phyloP scores from a whole-genome alignment of 2,888 invertebrate genomes.

The Notocelia uddmanniana region DNA sequence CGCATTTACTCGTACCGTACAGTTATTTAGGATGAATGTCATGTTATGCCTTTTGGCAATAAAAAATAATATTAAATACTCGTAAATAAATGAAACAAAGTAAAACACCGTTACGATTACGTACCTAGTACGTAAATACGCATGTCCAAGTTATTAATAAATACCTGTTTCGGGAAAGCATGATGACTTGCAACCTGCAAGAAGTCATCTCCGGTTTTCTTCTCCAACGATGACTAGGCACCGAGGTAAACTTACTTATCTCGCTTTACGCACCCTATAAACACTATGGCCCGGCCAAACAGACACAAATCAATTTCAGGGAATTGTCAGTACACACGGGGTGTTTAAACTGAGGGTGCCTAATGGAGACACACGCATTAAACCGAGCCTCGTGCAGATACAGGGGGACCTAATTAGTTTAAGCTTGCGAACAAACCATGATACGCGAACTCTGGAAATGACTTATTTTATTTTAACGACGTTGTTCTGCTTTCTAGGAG shows the following conservation, averaged over 20 bases:
- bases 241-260: slow-evolving; percentile 38
- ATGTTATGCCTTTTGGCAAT: too few species aligned
- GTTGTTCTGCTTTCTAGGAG: not conserved
- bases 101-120: too few species aligned
- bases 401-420: slow-evolving; percentile 84
- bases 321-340: slow-evolving; percentile 75
- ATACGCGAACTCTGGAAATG: slow-evolving; percentile 17
- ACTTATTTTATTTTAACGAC: not conserved
- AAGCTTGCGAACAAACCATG: slow-evolving; percentile 67
- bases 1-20: too few species aligned
- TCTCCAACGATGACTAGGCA: slow-evolving; percentile 1
- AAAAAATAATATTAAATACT: too few species aligned
- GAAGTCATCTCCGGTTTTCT: slow-evolving; percentile 1
- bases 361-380: slow-evolving; percentile 86
- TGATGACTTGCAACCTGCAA: not conserved
- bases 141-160: not conserved
- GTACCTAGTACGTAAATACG: not conserved
- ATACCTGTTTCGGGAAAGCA: not conserved
- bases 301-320: slow-evolving; percentile 83
- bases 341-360: slow-evolving; percentile 80
- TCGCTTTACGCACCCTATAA: slow-evolving; percentile 42
- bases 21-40: too few species aligned
- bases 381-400: slow-evolving; percentile 79
- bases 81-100: too few species aligned
- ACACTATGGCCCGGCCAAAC: slow-evolving; percentile 56